phyloP scores from a whole-genome alignment of 2,888 invertebrate genomes.

The Agrochola lota region DNA sequence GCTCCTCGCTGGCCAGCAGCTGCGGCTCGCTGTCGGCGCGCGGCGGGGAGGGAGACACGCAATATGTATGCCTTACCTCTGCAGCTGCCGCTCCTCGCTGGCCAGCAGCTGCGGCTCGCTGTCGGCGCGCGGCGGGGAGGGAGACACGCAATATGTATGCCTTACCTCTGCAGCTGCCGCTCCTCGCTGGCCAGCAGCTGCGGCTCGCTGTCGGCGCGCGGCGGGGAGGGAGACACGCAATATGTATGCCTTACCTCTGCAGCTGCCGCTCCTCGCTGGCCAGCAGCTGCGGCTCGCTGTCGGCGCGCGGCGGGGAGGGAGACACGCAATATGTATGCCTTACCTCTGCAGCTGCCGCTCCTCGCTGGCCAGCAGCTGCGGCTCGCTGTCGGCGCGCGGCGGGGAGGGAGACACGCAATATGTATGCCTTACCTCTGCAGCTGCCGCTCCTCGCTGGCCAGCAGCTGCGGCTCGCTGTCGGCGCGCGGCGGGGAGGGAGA shows the following conservation, averaged over 20 bases:
- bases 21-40: conserved; percentile 74
- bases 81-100: conserved; percentile 95
- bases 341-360: conserved; percentile 97
- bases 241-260: conserved; percentile 93
- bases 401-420: conserved; percentile 88
- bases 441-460: conserved; percentile 94
- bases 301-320: conserved; percentile 91
- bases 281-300: conserved; percentile 83
- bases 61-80: conserved; percentile 92
- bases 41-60: conserved; percentile 92
- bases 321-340: conserved; percentile 70
- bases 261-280: conserved; percentile 95
- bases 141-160: conserved; percentile 71
- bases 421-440: conserved; percentile 94
- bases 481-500: conserved; percentile 91
- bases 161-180: conserved; percentile 95
- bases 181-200: conserved; percentile 92
- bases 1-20: conserved; percentile 93
- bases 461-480: conserved; percentile 80
- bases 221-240: conserved; percentile 91
- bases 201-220: conserved; percentile 85
- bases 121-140: conserved; percentile 91
- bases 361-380: conserved; percentile 91
- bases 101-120: conserved; percentile 85
- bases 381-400: conserved; percentile 90